Evolutionary conservation across 1,140 invertebrate genomes (phyloP).

Genomic region (Drosophila bipectinata): DNA sequence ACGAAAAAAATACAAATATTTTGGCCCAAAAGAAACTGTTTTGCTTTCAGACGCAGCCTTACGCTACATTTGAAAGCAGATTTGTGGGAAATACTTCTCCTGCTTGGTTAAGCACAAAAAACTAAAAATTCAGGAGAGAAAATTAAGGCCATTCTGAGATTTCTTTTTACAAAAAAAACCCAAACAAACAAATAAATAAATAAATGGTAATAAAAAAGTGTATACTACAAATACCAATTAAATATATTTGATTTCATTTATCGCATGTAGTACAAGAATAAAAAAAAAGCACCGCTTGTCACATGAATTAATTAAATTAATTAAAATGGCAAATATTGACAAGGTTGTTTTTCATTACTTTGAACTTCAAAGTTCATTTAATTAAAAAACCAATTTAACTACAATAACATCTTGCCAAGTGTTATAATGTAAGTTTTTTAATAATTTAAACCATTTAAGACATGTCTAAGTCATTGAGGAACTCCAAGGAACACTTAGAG

Average conservation of each 20-base stretch:
- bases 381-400: not conserved
- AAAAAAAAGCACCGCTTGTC: not conserved
- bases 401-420: not conserved
- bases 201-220: not conserved
- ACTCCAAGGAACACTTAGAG: not conserved
- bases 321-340: not conserved
- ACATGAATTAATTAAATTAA: constrained; percentile 1
- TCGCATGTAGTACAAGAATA: not conserved
- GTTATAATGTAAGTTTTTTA: not conserved
- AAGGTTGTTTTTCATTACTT: not conserved
- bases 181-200: constrained; percentile 1
- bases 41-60: constrained; percentile 26
- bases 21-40: constrained; percentile 19
- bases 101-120: constrained; percentile 12
- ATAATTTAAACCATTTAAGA: not conserved
- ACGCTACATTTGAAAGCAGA: constrained; percentile 47
- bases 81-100: constrained; percentile 43
- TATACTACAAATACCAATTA: not conserved
- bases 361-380: not conserved
- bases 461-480: not conserved
- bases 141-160: not conserved
- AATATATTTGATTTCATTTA: not conserved
- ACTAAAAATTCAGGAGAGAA: not conserved
- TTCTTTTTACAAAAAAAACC: not conserved
- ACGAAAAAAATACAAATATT: constrained; percentile 7